Base-by-base conservation (phyloP, 2,797 vertebrate genomes). In the Sebastes goodei region DNA sequence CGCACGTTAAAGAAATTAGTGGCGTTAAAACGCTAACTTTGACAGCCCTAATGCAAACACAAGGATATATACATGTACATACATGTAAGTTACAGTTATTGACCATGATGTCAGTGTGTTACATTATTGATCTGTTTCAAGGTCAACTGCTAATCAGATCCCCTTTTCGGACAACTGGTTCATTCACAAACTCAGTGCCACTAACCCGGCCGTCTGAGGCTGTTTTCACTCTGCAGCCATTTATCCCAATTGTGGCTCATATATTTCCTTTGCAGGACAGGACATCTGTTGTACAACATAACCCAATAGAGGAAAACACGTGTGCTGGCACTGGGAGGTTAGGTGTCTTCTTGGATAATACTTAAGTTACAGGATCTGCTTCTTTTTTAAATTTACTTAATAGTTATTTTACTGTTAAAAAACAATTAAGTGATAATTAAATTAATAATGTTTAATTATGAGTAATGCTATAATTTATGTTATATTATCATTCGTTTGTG, bases 121-220 rank as follows among this genome's bases (percentile, higher is more conserved):
- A 60, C 71, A 56, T 56, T 66, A 89, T 73, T 83, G 84, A 89
- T 90, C 69, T 27, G 57, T 30, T 76, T 78, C 74, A 83, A 89
- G 76, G 86, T 86, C 78, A 85, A 15, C 68, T 68, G 71, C 64
- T 77, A 56, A 85, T 83, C 81, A 73, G 52, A 78, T 53, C 74
- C 76, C 57, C 35, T 20, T 84, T 84, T 69, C 60, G 33, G n/a
- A 29, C 61, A 46, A 17, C 63, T 6, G 4, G 62, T 83, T 73
- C 79, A 81, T 57, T 84, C 76, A 52, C 15, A 65, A 20, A 75
- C 49, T 71, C 61, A 35, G 2, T 17, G 29, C 64, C 66, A 53
- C 32, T 57, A 20, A 49, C 33, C 42, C 32, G 0, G 33, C 55
- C n/a, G 30, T 62, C 62, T 77, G 30, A 55, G 17, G 60, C 62